A percentile compares a stretch with the other conserved stretches of the same genome.
Evolutionary conservation across 1,140 invertebrate species (phyloP).

Genomic region (Pectinophora gossypiella): DNA sequence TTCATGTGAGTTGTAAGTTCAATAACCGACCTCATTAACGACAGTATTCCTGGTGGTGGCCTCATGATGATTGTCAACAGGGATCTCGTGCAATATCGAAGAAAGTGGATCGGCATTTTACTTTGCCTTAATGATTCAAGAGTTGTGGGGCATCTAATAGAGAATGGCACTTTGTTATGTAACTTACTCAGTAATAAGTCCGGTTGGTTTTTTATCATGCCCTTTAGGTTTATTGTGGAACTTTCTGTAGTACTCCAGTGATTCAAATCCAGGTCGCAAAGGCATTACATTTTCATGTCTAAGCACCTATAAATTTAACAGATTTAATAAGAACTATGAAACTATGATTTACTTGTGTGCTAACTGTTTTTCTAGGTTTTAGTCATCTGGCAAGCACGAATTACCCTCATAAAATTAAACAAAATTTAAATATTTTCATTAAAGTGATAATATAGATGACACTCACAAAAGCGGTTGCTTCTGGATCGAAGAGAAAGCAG

Average conservation of each 20-base stretch:
- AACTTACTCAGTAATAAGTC: slow-evolving; percentile 21
- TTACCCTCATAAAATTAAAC: background rate
- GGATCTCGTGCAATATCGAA: background rate
- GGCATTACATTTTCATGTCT: slow-evolving; percentile 16
- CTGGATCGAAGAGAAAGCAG: slow-evolving; percentile 15
- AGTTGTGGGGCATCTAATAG: no score
- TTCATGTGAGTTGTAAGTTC: no score
- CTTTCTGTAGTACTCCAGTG: slow-evolving; percentile 16
- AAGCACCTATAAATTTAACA: slow-evolving; percentile 9
- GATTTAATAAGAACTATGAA: no score
- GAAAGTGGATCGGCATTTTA: background rate
- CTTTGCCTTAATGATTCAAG: no score
- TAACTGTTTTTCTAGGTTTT: no score
- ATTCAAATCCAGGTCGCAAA: slow-evolving; percentile 8
- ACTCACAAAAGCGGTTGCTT: slow-evolving; percentile 14
- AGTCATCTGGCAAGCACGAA: no score
- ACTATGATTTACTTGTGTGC: no score
- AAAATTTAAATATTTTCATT: background rate
- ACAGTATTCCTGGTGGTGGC: background rate
- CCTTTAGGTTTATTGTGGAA: slow-evolving; percentile 2
- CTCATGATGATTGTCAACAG: background rate
- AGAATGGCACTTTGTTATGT: no score
- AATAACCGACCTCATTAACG: background rate
- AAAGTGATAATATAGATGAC: background rate
- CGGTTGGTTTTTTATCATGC: background rate